Evolutionary conservation across 2,888 invertebrate species (phyloP).

Genomic region (Abrostola tripartita): DNA sequence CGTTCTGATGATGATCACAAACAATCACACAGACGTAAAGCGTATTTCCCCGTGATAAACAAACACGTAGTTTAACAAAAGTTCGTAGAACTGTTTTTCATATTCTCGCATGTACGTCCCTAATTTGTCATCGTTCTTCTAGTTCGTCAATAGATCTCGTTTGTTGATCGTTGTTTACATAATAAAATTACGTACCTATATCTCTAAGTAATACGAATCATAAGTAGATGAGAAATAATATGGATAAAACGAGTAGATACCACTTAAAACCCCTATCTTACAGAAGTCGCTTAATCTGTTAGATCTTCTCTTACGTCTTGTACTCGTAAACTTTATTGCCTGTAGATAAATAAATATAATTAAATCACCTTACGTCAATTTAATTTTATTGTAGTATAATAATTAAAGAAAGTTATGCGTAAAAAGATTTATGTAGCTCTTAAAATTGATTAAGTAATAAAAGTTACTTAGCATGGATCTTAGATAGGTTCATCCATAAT

Average conservation of each 20-base stretch:
- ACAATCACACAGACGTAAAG: slow-evolving; percentile 1
- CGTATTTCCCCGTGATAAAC: slow-evolving; percentile 26
- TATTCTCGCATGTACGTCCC: neutral
- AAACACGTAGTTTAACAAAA: slow-evolving; percentile 3
- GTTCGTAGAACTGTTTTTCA: slow-evolving; percentile 20
- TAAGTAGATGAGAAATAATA: too few relatives aligned
- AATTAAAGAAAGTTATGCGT: neutral
- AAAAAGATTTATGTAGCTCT: neutral
- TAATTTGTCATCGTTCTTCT: neutral
- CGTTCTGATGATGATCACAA: slow-evolving; percentile 1
- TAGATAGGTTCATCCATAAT: neutral
- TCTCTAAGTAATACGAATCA: too few relatives aligned
- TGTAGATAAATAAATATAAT: too few relatives aligned
- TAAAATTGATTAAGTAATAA: neutral
- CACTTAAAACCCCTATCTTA: too few relatives aligned
- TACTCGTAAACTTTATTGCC: too few relatives aligned
- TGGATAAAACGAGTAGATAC: too few relatives aligned
- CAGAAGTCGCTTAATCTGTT: too few relatives aligned
- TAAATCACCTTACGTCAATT: too few relatives aligned
- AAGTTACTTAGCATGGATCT: neutral
- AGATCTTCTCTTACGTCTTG: too few relatives aligned
- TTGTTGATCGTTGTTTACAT: slow-evolving; percentile 1
- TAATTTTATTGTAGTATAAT: neutral
- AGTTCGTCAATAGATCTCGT: neutral
- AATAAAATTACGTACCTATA: neutral